phyloP scores from a whole-genome alignment of 2,888 invertebrate genomes.

The Drosophila subquinaria region DNA sequence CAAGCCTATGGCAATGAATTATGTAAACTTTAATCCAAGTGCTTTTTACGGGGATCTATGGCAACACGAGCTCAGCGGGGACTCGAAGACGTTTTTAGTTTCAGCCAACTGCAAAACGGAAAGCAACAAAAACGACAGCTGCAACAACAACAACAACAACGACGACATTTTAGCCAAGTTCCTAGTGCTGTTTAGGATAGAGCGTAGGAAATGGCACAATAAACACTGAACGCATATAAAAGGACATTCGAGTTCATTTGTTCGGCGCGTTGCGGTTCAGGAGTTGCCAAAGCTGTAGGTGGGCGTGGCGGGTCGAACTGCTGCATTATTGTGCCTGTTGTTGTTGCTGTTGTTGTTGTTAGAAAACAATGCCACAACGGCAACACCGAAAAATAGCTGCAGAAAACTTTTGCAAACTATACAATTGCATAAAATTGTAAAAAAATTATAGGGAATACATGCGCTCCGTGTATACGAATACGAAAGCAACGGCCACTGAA shows the following conservation, averaged over 20 bases:
- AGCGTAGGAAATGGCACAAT: conserved; percentile 73
- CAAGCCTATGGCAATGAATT: too few species aligned
- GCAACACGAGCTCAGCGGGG: too few species aligned
- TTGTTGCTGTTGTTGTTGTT: conserved; percentile 35
- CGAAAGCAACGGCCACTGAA: conserved; percentile 37
- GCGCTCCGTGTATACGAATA: conserved; percentile 59
- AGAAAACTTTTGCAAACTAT: conserved; percentile 78
- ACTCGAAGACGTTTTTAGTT: conserved; percentile 34
- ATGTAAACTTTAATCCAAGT: too few species aligned
- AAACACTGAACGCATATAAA: conserved; percentile 80
- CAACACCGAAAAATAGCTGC: conserved; percentile 79
- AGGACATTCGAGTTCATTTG: too few species aligned
- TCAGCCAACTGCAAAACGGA: conserved; percentile 22
- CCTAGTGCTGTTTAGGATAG: conserved; percentile 58
- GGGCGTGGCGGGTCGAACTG: too few species aligned
- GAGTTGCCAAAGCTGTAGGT: too few species aligned
- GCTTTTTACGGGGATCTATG: too few species aligned
- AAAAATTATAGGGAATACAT: conserved; percentile 79
- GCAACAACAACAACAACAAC: conserved; percentile 22
- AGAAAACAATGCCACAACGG: conserved; percentile 73
- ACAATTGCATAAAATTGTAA: conserved; percentile 82
- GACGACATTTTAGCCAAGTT: conserved; percentile 68
- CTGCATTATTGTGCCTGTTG: conserved; percentile 38
- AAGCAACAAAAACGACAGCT: conserved; percentile 5
- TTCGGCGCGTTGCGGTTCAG: conserved; percentile 69